These are phyloP conservation scores for Liposcelis brunnea DNA, from an alignment of 2,888 invertebrate genomes.

Conservation along the genomic window DNA sequence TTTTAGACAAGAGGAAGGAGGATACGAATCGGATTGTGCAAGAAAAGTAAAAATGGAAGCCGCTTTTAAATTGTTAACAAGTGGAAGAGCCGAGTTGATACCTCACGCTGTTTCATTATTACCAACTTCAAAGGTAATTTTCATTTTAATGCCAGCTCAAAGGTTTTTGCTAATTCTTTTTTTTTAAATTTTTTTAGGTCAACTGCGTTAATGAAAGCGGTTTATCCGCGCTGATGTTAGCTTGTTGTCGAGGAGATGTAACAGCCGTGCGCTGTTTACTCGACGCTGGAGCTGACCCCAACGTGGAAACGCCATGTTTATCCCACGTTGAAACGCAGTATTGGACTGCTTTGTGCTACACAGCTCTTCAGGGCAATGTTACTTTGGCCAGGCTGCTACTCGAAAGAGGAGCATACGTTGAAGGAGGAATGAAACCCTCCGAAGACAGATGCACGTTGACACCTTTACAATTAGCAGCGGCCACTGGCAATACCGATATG, in stretches of 20 bases:
- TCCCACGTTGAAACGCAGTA: slow-evolving; percentile 50
- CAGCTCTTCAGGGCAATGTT: slow-evolving; percentile 35
- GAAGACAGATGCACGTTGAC: slow-evolving; percentile 78
- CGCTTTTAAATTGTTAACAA: slow-evolving; percentile 63
- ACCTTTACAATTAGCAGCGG: slow-evolving; percentile 72
- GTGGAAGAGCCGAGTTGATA: slow-evolving; percentile 62
- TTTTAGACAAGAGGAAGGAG: slow-evolving; percentile 36
- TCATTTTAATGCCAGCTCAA: not conserved
- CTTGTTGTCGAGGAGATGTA: slow-evolving; percentile 64
- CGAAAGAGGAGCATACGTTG: slow-evolving; percentile 65
- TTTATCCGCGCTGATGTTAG: slow-evolving; percentile 68
- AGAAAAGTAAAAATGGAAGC: slow-evolving; percentile 49
- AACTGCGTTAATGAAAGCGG: slow-evolving; percentile 66
- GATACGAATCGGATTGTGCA: slow-evolving; percentile 34
- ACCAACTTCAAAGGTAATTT: slow-evolving; percentile 40
- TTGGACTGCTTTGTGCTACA: slow-evolving; percentile 82
- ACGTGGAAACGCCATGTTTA: slow-evolving; percentile 56
- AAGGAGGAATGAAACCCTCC: slow-evolving; percentile 65
- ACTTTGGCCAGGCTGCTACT: slow-evolving; percentile 42
- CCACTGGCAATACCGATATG: slow-evolving; percentile 62
- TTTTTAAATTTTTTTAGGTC: slow-evolving; percentile 24
- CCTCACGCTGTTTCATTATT: slow-evolving; percentile 59
- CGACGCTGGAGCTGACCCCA: slow-evolving; percentile 67
- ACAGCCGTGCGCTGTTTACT: slow-evolving; percentile 51
- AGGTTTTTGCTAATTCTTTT: not conserved